Evolutionary conservation across 2,113 vertebrate species (phyloP).

Genomic region (Bufo bufo): DNA sequence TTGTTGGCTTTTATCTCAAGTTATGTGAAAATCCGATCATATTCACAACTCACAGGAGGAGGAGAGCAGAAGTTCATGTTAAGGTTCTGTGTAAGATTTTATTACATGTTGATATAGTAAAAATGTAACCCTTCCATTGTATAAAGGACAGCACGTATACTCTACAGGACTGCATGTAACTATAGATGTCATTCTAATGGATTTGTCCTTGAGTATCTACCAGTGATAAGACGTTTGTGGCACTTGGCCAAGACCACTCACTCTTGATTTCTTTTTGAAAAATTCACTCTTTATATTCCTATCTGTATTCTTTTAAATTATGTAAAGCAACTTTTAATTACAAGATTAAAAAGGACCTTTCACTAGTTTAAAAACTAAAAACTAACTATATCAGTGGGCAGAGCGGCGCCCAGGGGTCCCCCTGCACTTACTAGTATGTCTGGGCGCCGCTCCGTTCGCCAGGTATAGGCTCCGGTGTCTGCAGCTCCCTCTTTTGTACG

Average conservation of each 20-base stretch:
- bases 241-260: conserved; percentile 19
- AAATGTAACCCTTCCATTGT: conserved; percentile 31
- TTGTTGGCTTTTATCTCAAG: conserved; percentile 43
- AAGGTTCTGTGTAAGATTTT: conserved; percentile 32
- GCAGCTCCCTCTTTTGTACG: no score
- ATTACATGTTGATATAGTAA: conserved; percentile 24
- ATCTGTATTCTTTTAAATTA: neutral
- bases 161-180: neutral
- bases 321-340: no score
- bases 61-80: conserved; percentile 20
- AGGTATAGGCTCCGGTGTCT: no score
- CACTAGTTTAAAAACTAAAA: no score
- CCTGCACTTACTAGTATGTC: no score
- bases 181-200: conserved; percentile 4
- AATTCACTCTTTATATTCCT: neutral
- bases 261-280: neutral
- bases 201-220: conserved; percentile 26
- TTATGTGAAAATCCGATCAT: conserved; percentile 52
- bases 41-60: conserved; percentile 45
- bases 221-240: conserved; percentile 11
- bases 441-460: no score
- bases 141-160: neutral
- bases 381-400: no score
- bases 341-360: no score
- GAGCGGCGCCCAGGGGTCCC: no score